Conservation (phyloP, 2,113 vertebrate genomes). For the Natator depressus region DNA sequence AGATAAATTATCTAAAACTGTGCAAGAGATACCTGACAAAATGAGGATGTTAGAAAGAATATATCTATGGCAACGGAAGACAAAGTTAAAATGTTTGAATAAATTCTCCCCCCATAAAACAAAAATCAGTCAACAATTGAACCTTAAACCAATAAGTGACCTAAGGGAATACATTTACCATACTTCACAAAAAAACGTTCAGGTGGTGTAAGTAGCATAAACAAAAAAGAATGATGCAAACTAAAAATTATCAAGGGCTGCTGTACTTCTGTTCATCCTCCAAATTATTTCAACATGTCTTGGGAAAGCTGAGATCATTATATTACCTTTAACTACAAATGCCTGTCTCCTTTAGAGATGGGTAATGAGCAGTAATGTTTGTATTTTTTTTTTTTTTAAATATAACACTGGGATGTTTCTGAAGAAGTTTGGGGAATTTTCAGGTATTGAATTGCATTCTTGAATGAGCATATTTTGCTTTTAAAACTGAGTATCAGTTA, state of each 20-base stretch:
- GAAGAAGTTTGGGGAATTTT: neutral
- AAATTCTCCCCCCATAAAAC: neutral
- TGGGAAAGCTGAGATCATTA: neutral
- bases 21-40: neutral
- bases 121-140: neutral
- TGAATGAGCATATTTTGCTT: neutral
- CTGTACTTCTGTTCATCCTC: neutral
- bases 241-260: neutral
- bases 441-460: neutral
- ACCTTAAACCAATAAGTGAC: neutral
- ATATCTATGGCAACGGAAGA: neutral
- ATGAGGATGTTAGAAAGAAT: neutral
- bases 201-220: neutral
- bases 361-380: neutral
- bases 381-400: neutral
- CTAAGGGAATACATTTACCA: neutral
- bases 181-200: neutral
- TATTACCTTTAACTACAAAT: neutral
- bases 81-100: neutral
- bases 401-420: neutral
- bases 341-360: neutral
- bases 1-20: neutral
- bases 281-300: neutral
- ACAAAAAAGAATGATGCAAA: neutral
- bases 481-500: neutral